A percentile compares a stretch with the other conserved stretches of the same genome.
Evolutionary conservation across 2,797 vertebrate genomes (phyloP).

Genomic region (Scomberomorus guttatus): DNA sequence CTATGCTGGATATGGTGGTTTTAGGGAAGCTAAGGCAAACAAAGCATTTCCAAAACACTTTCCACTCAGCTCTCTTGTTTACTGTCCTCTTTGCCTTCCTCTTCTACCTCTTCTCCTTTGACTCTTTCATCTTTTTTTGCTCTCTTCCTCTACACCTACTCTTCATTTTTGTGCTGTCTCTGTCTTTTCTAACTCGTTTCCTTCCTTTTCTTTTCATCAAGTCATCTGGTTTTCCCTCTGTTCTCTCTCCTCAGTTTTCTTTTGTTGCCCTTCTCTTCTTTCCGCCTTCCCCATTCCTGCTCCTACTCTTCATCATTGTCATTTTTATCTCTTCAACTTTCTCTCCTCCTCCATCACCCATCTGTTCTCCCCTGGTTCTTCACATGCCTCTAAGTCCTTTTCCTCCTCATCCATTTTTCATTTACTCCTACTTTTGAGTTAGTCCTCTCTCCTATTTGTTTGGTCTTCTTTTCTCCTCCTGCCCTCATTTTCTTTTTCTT

Average conservation of each 20-base stretch:
- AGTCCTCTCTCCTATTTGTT: not conserved
- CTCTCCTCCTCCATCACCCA: not conserved
- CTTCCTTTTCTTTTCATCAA: not conserved
- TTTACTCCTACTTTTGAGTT: not conserved
- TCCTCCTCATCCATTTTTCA: slow-evolving; percentile 1
- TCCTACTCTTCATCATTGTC: not conserved
- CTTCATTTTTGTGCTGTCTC: not conserved
- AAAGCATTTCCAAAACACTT: slow-evolving; percentile 10
- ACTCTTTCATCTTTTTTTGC: not conserved
- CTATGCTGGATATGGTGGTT: slow-evolving; percentile 1
- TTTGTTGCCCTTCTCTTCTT: not conserved
- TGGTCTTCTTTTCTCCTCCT: not conserved
- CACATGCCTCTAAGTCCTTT: not conserved
- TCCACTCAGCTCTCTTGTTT: not conserved
- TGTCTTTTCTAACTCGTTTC: not conserved
- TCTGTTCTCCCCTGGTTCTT: not conserved
- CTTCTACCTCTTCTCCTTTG: not conserved
- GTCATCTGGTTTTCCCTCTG: not conserved
- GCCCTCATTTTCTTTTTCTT: not conserved
- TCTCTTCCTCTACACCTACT: not conserved
- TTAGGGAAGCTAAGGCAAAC: not conserved
- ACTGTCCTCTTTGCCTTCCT: not conserved
- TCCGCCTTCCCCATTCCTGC: not conserved
- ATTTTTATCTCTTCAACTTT: not conserved
- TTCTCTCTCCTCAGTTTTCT: not conserved